Conservation (phyloP, 2,113 vertebrate genomes). For the Bungarus multicinctus region DNA sequence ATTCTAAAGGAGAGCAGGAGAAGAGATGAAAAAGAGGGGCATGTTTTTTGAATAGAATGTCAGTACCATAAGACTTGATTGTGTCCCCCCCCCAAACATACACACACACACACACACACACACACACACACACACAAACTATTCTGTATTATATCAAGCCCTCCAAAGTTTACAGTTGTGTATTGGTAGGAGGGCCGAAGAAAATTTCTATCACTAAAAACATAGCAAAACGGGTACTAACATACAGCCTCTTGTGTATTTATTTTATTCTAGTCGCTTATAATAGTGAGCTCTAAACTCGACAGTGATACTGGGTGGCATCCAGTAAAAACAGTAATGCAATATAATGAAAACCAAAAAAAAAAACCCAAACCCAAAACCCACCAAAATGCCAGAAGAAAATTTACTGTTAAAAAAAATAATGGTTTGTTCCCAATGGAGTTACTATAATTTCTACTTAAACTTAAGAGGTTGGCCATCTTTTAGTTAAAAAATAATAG, state of each 20-base stretch:
- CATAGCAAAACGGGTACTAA: conserved; percentile 21
- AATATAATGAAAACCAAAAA: not conserved
- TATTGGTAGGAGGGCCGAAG: not conserved
- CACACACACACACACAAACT: too few species aligned
- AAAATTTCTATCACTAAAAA: not conserved
- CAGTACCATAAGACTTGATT: too few species aligned
- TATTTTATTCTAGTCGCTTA: not conserved
- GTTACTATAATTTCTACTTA: conserved; percentile 35
- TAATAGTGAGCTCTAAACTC: not conserved
- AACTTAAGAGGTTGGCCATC: not conserved
- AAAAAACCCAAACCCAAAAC: not conserved
- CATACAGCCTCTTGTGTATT: not conserved
- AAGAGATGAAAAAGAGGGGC: not conserved
- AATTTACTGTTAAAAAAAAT: not conserved
- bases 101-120: too few species aligned
- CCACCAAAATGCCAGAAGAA: not conserved
- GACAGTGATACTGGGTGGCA: not conserved
- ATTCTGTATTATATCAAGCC: not conserved
- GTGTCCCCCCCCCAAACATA: too few species aligned
- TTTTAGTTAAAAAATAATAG: not conserved
- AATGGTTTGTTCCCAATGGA: conserved; percentile 22
- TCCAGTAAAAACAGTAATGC: not conserved
- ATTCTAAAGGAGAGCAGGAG: not conserved
- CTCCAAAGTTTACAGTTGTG: not conserved
- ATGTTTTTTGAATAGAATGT: fast-evolving